Percentiles rank a stretch among this genome's conserved stretches.
Conservation (phyloP, 2,113 vertebrate genomes). For the Polypterus senegalus region DNA sequence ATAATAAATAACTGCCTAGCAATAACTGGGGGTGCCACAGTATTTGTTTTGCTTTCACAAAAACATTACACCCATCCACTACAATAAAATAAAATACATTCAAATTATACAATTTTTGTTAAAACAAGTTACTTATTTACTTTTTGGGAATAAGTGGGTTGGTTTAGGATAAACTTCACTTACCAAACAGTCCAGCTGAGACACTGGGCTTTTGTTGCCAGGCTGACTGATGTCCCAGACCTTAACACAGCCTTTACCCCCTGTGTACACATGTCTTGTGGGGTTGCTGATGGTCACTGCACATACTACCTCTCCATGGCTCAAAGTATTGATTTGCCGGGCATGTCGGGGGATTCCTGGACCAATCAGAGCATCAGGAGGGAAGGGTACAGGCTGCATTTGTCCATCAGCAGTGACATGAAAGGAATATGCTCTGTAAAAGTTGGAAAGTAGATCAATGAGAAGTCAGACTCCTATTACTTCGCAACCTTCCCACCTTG, state of each 20-base stretch:
- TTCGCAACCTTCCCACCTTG: too few relatives aligned
- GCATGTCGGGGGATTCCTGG: conserved; percentile 83
- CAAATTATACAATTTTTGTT: too few relatives aligned
- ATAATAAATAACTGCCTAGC: too few relatives aligned
- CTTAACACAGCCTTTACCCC: conserved; percentile 87
- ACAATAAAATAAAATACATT: too few relatives aligned
- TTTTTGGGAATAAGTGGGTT: too few relatives aligned
- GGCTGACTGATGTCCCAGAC: conserved; percentile 94
- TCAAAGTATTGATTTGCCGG: conserved; percentile 86
- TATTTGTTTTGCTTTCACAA: too few relatives aligned
- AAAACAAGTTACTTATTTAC: too few relatives aligned
- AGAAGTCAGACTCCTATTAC: too few relatives aligned
- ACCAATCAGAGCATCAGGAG: conserved; percentile 80
- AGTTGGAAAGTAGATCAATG: too few relatives aligned
- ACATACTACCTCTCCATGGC: conserved; percentile 84
- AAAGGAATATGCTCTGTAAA: conserved; percentile 46
- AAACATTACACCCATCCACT: too few relatives aligned
- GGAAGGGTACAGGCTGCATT: conserved; percentile 89
- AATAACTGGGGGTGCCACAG: too few relatives aligned
- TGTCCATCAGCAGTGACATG: conserved; percentile 85
- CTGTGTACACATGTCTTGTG: conserved; percentile 83
- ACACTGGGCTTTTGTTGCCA: conserved; percentile 81
- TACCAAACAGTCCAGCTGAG: conserved; percentile 61
- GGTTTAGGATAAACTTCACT: conserved; percentile 19
- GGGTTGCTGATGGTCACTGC: conserved; percentile 90